Evolutionary conservation across 2,888 invertebrate species (phyloP).

Genomic region (Macaria liturata): DNA sequence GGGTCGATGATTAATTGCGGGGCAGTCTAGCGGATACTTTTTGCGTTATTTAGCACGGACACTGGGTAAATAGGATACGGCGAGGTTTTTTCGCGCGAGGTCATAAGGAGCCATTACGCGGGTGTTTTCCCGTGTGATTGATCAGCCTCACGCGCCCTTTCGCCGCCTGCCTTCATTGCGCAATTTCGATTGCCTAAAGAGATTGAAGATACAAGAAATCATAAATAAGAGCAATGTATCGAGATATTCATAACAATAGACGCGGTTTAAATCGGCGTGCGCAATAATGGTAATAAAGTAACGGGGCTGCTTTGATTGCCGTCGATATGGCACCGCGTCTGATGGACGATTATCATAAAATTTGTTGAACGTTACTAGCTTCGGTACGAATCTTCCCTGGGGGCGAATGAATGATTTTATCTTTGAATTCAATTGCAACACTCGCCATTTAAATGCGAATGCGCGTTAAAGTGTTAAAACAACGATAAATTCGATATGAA

Average conservation of each 20-base stretch:
- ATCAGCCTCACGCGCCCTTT: conserved; percentile 53
- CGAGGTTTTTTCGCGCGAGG: conserved; percentile 46
- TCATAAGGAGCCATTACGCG: conserved; percentile 69
- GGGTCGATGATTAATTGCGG: conserved; percentile 65
- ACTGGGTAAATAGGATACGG: conserved; percentile 64
- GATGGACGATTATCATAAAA: conserved; percentile 33
- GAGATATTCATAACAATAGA: conserved; percentile 5
- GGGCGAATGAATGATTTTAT: conserved; percentile 6
- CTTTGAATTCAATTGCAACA: conserved; percentile 2
- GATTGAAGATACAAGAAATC: conserved; percentile 18
- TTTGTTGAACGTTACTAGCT: conserved; percentile 23
- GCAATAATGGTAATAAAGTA: conserved; percentile 21
- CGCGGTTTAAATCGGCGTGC: conserved; percentile 15
- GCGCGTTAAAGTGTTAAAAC: conserved; percentile 2
- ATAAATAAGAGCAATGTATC: not conserved
- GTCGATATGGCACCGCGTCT: conserved; percentile 29
- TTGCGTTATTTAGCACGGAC: conserved; percentile 67
- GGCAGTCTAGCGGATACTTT: conserved; percentile 57
- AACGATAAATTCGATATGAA: conserved; percentile 5
- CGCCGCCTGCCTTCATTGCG: conserved; percentile 32
- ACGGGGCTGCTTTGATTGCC: conserved; percentile 25
- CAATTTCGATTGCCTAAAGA: conserved; percentile 27
- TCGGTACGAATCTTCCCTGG: conserved; percentile 14
- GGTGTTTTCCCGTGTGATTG: conserved; percentile 71
- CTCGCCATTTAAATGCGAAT: conserved; percentile 13